phyloP scores from a whole-genome alignment of 2,888 invertebrate genomes.

The Xanthorhoe spadicearia region DNA sequence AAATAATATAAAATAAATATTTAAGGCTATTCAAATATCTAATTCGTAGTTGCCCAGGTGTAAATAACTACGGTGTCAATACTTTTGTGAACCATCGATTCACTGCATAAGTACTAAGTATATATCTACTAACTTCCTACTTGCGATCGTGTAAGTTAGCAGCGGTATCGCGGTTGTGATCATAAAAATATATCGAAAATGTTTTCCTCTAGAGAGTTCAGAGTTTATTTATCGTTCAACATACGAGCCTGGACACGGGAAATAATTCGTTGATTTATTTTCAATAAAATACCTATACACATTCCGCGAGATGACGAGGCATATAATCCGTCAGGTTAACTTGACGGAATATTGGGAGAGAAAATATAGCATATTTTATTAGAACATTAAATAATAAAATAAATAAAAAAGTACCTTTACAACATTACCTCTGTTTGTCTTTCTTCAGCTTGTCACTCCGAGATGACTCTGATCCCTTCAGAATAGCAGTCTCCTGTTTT shows the following conservation, averaged over 20 bases:
- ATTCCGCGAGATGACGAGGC: not conserved
- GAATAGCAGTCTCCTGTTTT: slow-evolving; percentile 87
- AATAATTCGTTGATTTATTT: slow-evolving; percentile 24
- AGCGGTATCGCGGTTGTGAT: slow-evolving; percentile 10
- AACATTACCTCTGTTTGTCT: slow-evolving; percentile 84
- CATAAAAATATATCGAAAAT: slow-evolving; percentile 19
- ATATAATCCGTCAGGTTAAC: not conserved
- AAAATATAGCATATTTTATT: not conserved
- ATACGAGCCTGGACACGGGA: slow-evolving; percentile 1
- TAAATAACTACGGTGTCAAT: too few relatives aligned
- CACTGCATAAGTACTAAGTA: not conserved
- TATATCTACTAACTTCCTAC: not conserved
- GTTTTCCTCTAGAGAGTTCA: slow-evolving; percentile 18
- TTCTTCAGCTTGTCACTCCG: slow-evolving; percentile 84
- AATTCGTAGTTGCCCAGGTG: too few relatives aligned
- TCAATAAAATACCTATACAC: slow-evolving; percentile 12
- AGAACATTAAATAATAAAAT: too few relatives aligned
- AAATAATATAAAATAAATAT: too few relatives aligned
- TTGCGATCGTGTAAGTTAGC: not conserved
- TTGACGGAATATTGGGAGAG: slow-evolving; percentile 1
- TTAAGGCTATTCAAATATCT: too few relatives aligned
- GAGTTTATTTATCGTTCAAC: slow-evolving; percentile 17
- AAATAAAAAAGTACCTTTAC: too few relatives aligned
- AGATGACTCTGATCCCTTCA: slow-evolving; percentile 87
- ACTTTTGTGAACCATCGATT: too few relatives aligned